Evolutionary conservation across 1,140 invertebrate species (phyloP).

Genomic region (Drosophila parabipectinata): DNA sequence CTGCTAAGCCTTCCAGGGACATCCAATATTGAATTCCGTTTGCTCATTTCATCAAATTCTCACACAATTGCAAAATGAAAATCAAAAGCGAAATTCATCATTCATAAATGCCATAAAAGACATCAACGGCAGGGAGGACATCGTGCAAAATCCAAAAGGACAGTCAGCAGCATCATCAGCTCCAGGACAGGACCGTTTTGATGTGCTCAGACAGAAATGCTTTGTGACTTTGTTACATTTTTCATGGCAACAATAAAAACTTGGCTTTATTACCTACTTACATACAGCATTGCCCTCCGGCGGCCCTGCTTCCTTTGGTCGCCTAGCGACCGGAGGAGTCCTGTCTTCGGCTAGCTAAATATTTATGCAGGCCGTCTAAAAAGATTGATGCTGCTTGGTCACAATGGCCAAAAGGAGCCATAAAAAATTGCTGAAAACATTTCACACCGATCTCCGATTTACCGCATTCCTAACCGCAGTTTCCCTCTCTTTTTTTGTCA

Average conservation of each 20-base stretch:
- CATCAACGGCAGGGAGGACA: conserved; percentile 17
- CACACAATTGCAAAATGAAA: conserved; percentile 66
- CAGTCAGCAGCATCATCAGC: conserved; percentile 25
- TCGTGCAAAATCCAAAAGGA: conserved; percentile 36
- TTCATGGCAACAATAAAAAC: conserved; percentile 78
- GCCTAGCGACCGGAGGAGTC: not conserved
- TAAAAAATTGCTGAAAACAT: conserved; percentile 58
- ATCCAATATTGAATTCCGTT: conserved; percentile 40
- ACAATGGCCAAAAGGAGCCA: conserved; percentile 42
- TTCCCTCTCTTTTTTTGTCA: not conserved
- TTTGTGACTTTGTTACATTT: conserved; percentile 81
- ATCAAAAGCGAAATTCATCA: conserved; percentile 71
- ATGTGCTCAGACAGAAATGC: conserved; percentile 70
- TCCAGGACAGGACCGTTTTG: conserved; percentile 47
- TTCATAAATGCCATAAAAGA: conserved; percentile 68
- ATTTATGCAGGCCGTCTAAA: conserved; percentile 69
- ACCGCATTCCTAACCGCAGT: conserved; percentile 42
- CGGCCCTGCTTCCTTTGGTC: not conserved
- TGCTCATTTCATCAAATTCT: conserved; percentile 63
- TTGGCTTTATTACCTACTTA: conserved; percentile 76
- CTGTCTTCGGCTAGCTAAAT: conserved; percentile 60
- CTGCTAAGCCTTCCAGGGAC: conserved; percentile 33
- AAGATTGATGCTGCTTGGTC: conserved; percentile 73
- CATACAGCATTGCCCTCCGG: conserved; percentile 51
- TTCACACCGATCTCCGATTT: conserved; percentile 49